A percentile compares a stretch with the other conserved stretches of the same genome.
Conservation (phyloP, 2,113 vertebrate species). For the Forbesichthys papilliferus region DNA sequence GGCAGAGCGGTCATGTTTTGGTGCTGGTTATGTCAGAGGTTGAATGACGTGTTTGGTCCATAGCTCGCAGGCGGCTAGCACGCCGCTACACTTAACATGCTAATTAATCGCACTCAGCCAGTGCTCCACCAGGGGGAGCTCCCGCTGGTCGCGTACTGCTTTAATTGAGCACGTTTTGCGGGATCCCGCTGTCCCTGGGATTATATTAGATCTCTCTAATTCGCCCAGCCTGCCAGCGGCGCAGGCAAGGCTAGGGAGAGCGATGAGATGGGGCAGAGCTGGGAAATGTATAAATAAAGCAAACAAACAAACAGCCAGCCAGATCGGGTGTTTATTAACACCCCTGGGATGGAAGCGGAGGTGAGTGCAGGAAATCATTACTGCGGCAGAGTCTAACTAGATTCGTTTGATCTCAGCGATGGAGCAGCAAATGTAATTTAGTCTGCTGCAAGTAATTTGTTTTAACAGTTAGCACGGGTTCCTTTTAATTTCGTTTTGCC, state of each 20-base stretch:
- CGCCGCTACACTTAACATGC: conserved; percentile 73
- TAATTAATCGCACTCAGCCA: conserved; percentile 79
- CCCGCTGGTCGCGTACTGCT: conserved; percentile 74
- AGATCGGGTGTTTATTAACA: conserved; percentile 75
- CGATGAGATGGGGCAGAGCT: conserved; percentile 41
- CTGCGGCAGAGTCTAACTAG: conserved; percentile 71
- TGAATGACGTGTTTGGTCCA: conserved; percentile 56
- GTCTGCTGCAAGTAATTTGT: conserved; percentile 75
- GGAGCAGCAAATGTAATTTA: conserved; percentile 80
- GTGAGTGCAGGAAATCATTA: conserved; percentile 81
- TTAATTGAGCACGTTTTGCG: conserved; percentile 77
- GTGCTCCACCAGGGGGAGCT: conserved; percentile 61
- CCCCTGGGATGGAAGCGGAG: conserved; percentile 77
- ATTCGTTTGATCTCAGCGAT: conserved; percentile 77
- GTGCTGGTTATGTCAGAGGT: conserved; percentile 29
- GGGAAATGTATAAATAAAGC: conserved; percentile 71
- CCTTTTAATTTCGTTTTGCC: conserved; percentile 79
- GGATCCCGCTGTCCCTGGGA: conserved; percentile 65
- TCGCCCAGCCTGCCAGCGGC: conserved; percentile 60
- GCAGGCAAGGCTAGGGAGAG: conserved; percentile 35
- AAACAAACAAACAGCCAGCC: conserved; percentile 69
- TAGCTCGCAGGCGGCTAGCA: conserved; percentile 53
- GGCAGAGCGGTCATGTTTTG: not conserved
- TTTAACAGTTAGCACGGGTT: conserved; percentile 78
- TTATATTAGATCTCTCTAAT: conserved; percentile 75